Base-by-base conservation (phyloP, 2,113 vertebrate species). In the pig (Sus scrofa) region DNA sequence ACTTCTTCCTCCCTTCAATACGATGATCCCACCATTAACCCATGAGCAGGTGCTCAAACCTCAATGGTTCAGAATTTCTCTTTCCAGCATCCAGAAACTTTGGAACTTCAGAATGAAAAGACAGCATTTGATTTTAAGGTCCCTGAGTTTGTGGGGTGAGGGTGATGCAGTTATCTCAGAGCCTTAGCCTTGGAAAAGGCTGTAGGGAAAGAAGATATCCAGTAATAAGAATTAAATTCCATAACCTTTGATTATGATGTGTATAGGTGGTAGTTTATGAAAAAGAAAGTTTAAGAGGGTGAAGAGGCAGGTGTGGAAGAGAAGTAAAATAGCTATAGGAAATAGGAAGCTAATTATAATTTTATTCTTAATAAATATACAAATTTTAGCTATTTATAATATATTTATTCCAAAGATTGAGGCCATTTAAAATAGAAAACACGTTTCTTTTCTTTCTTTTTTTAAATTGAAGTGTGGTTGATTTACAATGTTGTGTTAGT, bases 331-430 rank as follows among this genome's bases (percentile, higher is more conserved):
- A 68, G 27, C 9, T 78, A 52, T 74, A n/a, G 75, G 81, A 96
- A 86, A 65, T 92, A 20, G 27, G 26, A 86, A 93, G 12, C 8
- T 63, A 44, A 83, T 44, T 85, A 6, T 50, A 22, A 67, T 71
- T 78, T 91, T 96, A 82, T 77, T 58, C 82, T 52, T 86, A 34
- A 65, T 78, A 73, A 89, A 67, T 26, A 78, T 32, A 50, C 18
- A 89, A 78, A 24, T 52, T 54, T 88, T 54, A 65, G 2, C 77
- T 65, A n/a, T 71, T 92, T 63, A 13, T 74, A 77, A 78, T 70
- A 32, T 32, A 63, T 73, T 78, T 78, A 54, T 89, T 73, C 13
- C 34, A 60, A 79, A 92, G 62, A 68, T 62, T 89, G 44, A 73
- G 37, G 7, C 78, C 74, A 16, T 65, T 89, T 89, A 78, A 79